These are phyloP conservation scores for Lagorchestes hirsutus DNA, from an alignment of 2,797 vertebrate species.

Conservation along the genomic window DNA sequence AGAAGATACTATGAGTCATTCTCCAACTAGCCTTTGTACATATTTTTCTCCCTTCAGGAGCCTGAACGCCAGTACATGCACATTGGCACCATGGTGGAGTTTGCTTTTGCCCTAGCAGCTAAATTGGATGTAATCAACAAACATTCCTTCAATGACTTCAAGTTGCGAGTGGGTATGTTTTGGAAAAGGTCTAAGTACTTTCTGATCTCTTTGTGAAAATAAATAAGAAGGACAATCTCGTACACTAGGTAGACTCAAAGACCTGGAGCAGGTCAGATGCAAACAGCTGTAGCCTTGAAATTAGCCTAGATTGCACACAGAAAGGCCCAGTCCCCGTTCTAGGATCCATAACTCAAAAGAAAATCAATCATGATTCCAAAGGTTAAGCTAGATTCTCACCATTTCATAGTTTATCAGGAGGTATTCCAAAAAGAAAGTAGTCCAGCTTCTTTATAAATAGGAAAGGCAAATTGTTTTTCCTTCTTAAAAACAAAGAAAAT, in stretches of 20 bases:
- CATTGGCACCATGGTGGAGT: constrained; percentile 98
- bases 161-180: constrained; percentile 93
- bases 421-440: not conserved
- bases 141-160: constrained; percentile 99
- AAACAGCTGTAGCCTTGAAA: fast-evolving
- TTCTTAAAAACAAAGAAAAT: not conserved
- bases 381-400: not conserved
- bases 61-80: constrained; percentile 97
- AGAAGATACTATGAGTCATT: fast-evolving
- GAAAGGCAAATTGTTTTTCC: not conserved
- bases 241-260: fast-evolving
- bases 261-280: fast-evolving
- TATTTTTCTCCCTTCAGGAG: constrained; percentile 87
- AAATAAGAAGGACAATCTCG: fast-evolving
- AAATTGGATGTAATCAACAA: constrained; percentile 98
- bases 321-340: too few relatives aligned
- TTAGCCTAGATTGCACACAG: too few relatives aligned
- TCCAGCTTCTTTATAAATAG: not conserved
- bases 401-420: not conserved
- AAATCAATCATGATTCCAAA: not conserved
- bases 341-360: not conserved
- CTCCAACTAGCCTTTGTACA: not conserved
- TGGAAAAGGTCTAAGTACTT: fast-evolving
- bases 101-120: constrained; percentile 95
- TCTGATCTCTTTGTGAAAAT: not conserved